Percentiles rank a stretch among this genome's conserved stretches.
Evolutionary conservation across 2,888 invertebrate genomes (phyloP).

Genomic region (Lasioglossum malachurum): DNA sequence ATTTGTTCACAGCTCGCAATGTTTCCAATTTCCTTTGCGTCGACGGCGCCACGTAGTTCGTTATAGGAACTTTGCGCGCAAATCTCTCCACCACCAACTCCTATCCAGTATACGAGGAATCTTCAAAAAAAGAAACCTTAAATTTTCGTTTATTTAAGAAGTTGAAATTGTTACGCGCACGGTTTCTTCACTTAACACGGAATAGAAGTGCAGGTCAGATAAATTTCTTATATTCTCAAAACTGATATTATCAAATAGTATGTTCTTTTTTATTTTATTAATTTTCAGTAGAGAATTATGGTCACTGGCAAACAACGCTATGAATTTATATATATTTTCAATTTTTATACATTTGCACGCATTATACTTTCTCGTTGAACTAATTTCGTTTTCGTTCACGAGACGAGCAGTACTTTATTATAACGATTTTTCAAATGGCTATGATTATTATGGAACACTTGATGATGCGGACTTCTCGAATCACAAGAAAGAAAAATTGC

Average conservation of each 20-base stretch:
- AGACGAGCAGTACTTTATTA: not conserved
- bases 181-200: not conserved
- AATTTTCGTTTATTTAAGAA: constrained; percentile 16
- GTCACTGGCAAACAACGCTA: not conserved
- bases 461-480: not conserved
- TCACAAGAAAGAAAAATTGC: not conserved
- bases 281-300: not conserved
- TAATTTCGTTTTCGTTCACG: not conserved
- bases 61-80: constrained; percentile 47
- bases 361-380: not conserved
- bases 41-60: constrained; percentile 57
- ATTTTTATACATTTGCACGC: not conserved
- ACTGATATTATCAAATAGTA: not conserved
- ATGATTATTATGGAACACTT: not conserved
- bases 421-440: not conserved
- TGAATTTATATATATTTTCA: not conserved
- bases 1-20: constrained; percentile 49
- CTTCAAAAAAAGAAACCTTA: constrained; percentile 43
- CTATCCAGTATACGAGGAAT: constrained; percentile 49
- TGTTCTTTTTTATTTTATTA: not conserved
- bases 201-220: not conserved
- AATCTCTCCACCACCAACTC: constrained; percentile 31
- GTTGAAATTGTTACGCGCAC: not conserved
- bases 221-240: not conserved
- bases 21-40: constrained; percentile 51